These are phyloP conservation scores for Drosophila trichaetosa DNA, from an alignment of 2,888 invertebrate species.

Conservation along the genomic window DNA sequence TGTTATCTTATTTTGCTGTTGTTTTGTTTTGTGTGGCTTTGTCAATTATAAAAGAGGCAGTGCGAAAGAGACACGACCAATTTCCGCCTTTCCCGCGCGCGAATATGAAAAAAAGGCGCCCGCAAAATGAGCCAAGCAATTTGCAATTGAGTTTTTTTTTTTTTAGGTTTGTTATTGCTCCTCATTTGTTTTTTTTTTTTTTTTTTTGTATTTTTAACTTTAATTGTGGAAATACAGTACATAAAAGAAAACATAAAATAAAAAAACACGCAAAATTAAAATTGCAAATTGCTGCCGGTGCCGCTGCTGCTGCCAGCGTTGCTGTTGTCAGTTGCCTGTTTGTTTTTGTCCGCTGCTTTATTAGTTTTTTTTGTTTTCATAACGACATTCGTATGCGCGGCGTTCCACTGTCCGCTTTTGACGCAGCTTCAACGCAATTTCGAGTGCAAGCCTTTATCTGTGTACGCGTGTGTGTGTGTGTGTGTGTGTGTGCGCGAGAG, in stretches of 20 bases:
- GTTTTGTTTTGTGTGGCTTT: conserved; percentile 24
- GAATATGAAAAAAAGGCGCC: conserved; percentile 16
- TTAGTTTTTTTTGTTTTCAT: conserved; percentile 81
- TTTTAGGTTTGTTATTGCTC: conserved; percentile 38
- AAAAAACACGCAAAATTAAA: conserved; percentile 63
- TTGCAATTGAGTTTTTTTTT: conserved; percentile 45
- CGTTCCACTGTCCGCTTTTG: conserved; percentile 54
- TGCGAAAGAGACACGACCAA: conserved; percentile 47
- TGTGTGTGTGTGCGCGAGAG: conserved; percentile 18
- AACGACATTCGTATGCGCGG: conserved; percentile 73
- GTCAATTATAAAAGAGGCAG: conserved; percentile 46
- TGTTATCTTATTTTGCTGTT: conserved; percentile 26
- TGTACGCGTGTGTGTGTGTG: conserved; percentile 13
- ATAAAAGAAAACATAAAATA: conserved; percentile 18
- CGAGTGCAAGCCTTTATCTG: conserved; percentile 23
- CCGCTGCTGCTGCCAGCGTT: conserved; percentile 8
- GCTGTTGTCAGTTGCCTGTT: conserved; percentile 47
- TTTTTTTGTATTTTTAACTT: conserved; percentile 52
- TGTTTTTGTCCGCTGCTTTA: conserved; percentile 79
- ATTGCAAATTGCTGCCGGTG: conserved; percentile 64
- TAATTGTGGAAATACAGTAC: conserved; percentile 50
- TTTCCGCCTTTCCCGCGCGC: conserved; percentile 67
- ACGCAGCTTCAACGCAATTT: conserved; percentile 36
- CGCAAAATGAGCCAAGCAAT: conserved; percentile 60
- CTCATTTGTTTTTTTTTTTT: conserved; percentile 27